Percentiles rank a stretch among this genome's conserved stretches.
These are phyloP conservation scores for Thysanoteuthis rhombus DNA, from an alignment of 2,888 invertebrate genomes.

Conservation along the genomic window DNA sequence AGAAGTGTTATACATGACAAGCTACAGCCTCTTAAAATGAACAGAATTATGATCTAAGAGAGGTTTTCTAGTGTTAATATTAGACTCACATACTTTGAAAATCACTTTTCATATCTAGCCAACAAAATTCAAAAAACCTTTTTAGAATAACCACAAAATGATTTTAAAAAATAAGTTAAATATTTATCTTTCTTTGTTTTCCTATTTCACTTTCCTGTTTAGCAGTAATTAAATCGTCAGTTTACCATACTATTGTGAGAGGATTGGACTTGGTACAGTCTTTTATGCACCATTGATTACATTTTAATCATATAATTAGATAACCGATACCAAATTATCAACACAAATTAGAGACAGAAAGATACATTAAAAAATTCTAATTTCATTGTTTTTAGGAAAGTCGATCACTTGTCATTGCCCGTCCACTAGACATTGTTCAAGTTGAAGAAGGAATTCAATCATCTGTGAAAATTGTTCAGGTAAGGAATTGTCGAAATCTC, in stretches of 20 bases:
- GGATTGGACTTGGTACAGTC: background rate
- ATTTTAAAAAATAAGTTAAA: background rate
- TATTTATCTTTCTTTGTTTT: background rate
- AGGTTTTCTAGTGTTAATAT: too few relatives aligned
- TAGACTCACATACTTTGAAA: too few relatives aligned
- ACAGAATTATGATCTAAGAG: too few relatives aligned
- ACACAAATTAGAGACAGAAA: background rate
- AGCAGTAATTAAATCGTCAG: background rate
- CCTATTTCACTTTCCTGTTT: background rate
- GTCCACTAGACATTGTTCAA: conserved; percentile 82
- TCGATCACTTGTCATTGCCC: conserved; percentile 82
- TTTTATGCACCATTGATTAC: background rate
- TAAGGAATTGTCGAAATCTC: conserved; percentile 41
- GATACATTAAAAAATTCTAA: too few relatives aligned
- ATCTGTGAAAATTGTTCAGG: conserved; percentile 77
- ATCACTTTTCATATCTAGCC: too few relatives aligned
- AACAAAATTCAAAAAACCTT: too few relatives aligned
- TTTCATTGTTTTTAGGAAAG: conserved; percentile 71
- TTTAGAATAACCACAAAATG: too few relatives aligned
- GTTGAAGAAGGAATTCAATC: conserved; percentile 83
- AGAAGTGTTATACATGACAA: too few relatives aligned
- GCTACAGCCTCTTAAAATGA: too few relatives aligned
- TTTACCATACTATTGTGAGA: background rate
- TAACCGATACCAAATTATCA: background rate
- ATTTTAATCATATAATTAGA: background rate